These are phyloP conservation scores for Orchesellides sinensis DNA, from an alignment of 2,888 invertebrate genomes.

Conservation along the genomic window DNA sequence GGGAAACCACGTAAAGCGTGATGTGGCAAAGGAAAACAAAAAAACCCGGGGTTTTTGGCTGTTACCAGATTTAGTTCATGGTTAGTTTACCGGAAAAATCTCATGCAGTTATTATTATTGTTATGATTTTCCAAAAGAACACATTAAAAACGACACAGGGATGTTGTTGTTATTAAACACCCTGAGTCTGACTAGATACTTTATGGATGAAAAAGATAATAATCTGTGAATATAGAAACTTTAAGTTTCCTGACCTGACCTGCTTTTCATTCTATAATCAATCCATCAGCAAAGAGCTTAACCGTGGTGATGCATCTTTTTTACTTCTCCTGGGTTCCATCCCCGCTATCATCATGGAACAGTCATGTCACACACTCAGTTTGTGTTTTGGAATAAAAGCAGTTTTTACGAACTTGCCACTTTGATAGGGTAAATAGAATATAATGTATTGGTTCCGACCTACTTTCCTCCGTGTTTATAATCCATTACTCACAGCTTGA, in stretches of 20 bases:
- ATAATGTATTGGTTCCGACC: too few species aligned
- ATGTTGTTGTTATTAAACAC: too few species aligned
- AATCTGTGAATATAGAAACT: constrained; percentile 9
- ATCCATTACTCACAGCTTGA: background rate
- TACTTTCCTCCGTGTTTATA: constrained; percentile 3
- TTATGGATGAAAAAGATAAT: background rate
- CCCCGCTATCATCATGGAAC: background rate
- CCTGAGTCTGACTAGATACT: too few species aligned
- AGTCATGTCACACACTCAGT: background rate
- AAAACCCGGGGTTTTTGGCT: too few species aligned
- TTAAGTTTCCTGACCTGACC: constrained; percentile 21
- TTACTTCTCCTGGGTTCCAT: background rate
- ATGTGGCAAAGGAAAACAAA: background rate
- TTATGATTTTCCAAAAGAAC: too few species aligned
- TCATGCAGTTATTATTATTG: too few species aligned
- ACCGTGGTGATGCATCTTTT: too few species aligned
- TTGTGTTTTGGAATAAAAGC: background rate
- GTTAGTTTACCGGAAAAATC: too few species aligned
- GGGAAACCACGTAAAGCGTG: background rate
- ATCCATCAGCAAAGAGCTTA: constrained; percentile 8
- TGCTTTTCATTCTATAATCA: constrained; percentile 12
- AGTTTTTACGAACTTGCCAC: too few species aligned
- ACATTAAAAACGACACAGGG: too few species aligned
- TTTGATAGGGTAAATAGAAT: too few species aligned
- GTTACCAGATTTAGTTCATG: too few species aligned